A percentile compares a stretch with the other conserved stretches of the same genome.
phyloP scores from a whole-genome alignment of 2,888 invertebrate genomes.

The Pyrochroa serraticornis region DNA sequence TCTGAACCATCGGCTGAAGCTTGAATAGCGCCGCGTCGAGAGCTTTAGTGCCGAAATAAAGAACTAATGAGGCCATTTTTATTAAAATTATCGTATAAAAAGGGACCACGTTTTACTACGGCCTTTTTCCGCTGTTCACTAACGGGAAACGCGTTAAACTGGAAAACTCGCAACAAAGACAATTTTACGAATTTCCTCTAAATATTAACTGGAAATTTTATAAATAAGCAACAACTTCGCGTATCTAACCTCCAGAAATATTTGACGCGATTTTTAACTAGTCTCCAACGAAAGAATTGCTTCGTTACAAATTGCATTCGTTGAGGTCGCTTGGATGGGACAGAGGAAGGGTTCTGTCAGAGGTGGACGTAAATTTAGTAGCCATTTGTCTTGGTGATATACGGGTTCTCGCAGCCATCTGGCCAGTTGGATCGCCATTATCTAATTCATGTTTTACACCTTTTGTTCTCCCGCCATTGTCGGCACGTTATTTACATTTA shows the following conservation, averaged over 20 bases:
- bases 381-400: conserved; percentile 53
- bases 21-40: too few relatives aligned
- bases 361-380: conserved; percentile 51
- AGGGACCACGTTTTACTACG: too few relatives aligned
- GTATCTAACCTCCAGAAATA: too few relatives aligned
- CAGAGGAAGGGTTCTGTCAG: conserved; percentile 38
- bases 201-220: too few relatives aligned
- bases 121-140: too few relatives aligned
- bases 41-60: neutral
- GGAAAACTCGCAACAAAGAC: conserved; percentile 21
- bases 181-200: too few relatives aligned
- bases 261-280: too few relatives aligned
- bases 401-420: conserved; percentile 42
- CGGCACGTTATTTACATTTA: too few relatives aligned
- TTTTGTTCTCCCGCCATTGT: conserved; percentile 13
- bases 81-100: neutral
- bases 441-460: conserved; percentile 47
- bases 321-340: conserved; percentile 14
- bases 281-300: conserved; percentile 2
- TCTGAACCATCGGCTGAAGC: neutral
- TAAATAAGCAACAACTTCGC: too few relatives aligned
- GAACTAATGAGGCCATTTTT: neutral
- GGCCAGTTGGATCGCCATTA: conserved; percentile 40
- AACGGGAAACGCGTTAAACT: conserved; percentile 11
- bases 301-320: conserved; percentile 17